These are phyloP conservation scores for Solenopsis fugax DNA, from an alignment of 1,140 invertebrate species.

Conservation along the genomic window DNA sequence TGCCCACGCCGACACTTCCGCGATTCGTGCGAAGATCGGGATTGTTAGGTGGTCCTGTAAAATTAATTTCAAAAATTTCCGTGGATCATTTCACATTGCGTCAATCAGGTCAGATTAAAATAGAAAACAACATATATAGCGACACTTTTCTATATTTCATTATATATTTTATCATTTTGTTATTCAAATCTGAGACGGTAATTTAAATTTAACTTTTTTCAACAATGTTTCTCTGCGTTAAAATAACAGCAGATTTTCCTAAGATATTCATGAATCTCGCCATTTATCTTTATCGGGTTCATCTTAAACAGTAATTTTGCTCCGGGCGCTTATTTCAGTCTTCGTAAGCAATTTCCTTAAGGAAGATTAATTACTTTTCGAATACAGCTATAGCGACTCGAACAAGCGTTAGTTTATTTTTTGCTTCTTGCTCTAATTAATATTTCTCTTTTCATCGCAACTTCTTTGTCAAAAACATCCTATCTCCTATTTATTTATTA, in stretches of 20 bases:
- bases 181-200: not conserved
- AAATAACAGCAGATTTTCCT: constrained; percentile 20
- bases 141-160: not conserved
- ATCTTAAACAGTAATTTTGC: constrained; percentile 69
- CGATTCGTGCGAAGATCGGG: constrained; percentile 87
- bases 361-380: constrained; percentile 73
- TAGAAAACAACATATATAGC: not conserved
- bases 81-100: not conserved
- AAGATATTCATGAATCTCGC: constrained; percentile 44
- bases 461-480: not conserved
- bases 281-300: constrained; percentile 73
- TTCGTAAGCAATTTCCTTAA: constrained; percentile 72
- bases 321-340: constrained; percentile 50
- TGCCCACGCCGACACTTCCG: constrained; percentile 81
- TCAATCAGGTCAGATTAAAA: not conserved
- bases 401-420: constrained; percentile 39
- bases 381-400: constrained; percentile 52
- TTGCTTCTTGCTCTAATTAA: constrained; percentile 43
- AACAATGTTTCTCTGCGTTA: not conserved
- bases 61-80: constrained; percentile 42
- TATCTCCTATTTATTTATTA: constrained; percentile 11
- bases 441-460: constrained; percentile 14
- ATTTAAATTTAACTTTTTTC: constrained; percentile 33
- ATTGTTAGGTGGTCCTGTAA: constrained; percentile 88
- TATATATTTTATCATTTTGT: constrained; percentile 11